These are phyloP conservation scores for Paralichthys olivaceus DNA, from an alignment of 2,113 vertebrate species.

Conservation along the genomic window DNA sequence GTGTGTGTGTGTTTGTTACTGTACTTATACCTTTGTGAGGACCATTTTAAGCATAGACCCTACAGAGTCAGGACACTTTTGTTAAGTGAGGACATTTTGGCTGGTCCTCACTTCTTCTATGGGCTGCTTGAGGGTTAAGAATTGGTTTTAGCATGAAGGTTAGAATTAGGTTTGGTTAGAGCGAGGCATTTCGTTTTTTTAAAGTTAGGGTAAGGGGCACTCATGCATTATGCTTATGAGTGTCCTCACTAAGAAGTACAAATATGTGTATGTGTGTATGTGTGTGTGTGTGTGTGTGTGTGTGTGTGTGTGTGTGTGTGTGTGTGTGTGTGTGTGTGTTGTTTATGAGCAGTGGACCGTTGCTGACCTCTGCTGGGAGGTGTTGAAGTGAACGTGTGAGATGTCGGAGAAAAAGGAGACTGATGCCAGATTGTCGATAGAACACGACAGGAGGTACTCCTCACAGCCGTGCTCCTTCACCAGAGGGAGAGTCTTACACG, in stretches of 20 bases:
- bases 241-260: too few relatives aligned
- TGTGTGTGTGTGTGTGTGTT: not conserved
- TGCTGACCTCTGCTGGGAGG: conserved; percentile 79
- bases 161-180: too few relatives aligned
- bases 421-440: conserved; percentile 78
- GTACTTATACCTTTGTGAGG: not conserved
- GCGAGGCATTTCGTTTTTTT: too few relatives aligned
- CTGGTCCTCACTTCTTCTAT: too few relatives aligned
- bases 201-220: too few relatives aligned
- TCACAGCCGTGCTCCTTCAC: conserved; percentile 85
- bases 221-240: too few relatives aligned
- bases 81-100: too few relatives aligned
- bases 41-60: too few relatives aligned
- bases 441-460: conserved; percentile 84
- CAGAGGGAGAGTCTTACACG: conserved; percentile 83
- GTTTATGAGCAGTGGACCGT: not conserved
- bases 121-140: too few relatives aligned
- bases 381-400: conserved; percentile 80
- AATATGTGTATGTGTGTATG: too few relatives aligned
- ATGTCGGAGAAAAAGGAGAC: conserved; percentile 83
- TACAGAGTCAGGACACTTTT: too few relatives aligned
- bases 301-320: not conserved
- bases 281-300: not conserved
- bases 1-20: not conserved
- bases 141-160: too few relatives aligned